phyloP scores from a whole-genome alignment of 2,797 vertebrate species.

The Chaetophractus vellerosus region DNA sequence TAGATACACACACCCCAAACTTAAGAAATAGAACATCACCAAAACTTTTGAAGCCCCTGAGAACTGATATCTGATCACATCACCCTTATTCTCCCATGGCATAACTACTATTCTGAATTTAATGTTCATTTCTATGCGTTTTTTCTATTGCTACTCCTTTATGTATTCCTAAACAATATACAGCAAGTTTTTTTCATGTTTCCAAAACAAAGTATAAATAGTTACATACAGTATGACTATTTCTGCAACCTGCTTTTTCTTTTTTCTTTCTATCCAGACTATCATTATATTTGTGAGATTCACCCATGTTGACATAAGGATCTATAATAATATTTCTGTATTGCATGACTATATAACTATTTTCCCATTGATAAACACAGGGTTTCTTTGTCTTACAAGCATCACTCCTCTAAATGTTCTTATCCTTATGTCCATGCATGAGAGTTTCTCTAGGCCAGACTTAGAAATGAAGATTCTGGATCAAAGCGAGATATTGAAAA shows the following conservation, averaged over 20 bases:
- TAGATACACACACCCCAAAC: not conserved
- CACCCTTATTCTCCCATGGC: not conserved
- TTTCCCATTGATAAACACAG: conserved; percentile 48
- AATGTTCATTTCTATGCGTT: not conserved
- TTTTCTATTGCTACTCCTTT: not conserved
- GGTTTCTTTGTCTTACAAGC: conserved; percentile 1
- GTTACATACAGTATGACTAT: not conserved
- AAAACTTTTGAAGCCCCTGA: not conserved
- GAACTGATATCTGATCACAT: not conserved
- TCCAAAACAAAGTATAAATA: conserved; percentile 35
- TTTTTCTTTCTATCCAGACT: not conserved
- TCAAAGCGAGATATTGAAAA: conserved; percentile 13
- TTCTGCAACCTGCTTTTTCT: not conserved
- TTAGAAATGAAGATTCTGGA: conserved; percentile 18
- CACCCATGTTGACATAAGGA: not conserved
- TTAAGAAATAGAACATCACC: not conserved
- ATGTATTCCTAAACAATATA: not conserved
- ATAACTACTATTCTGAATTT: not conserved
- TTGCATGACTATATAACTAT: not conserved
- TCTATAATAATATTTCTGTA: conserved; percentile 17
- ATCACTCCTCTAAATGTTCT: not conserved
- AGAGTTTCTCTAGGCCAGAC: not conserved
- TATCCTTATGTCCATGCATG: not conserved
- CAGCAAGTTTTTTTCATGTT: not conserved
- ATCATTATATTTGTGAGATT: conserved; percentile 6